Base-by-base conservation (phyloP, 1,140 invertebrate species). In the Bicyclus anynana region DNA sequence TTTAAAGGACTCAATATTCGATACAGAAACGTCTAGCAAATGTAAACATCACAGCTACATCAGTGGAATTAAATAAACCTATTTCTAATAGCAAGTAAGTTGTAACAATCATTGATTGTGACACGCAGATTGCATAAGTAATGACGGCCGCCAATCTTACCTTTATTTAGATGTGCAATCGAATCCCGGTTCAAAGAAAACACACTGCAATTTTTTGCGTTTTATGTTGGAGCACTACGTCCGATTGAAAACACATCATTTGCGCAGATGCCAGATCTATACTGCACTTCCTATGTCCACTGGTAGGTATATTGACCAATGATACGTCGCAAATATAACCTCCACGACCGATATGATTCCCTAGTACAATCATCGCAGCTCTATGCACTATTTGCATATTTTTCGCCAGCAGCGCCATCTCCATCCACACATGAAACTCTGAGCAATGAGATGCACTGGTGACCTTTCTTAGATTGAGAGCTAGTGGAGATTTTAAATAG, bases 221-320 rank as follows among this genome's bases (percentile, higher is more conserved):
- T 16, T 17, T 10, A 21, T 47, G 16, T 40, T n/a, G 40, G 42
- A 26, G 12, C 50, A 59, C 56, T 42, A 49, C 21, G 13, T 14
- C 16, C 42, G 50, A 48, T 59, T 49, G 48, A 44, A 21, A 53
- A 23, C 16, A 61, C 49, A 53, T 46, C 50, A 59, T 60, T 61
- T 70, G 70, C 70, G 67, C 67, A 64, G 62, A 65, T 70, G 66
- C 63, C 13, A 40, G 37, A 6, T 40, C 13, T 14, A 72, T 49
- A 59, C 50, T 73, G 70, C 70, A 70, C 62, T 66, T 69, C 61
- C 59, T 61, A 67, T 53, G 62, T 67, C 52, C 62, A 58, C 53
- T 35, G 63, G 53, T 23, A 23, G 23, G 23, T 35, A 51, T 53
- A 48, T 51, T 59, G 49, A 50, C 62, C 59, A 47, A 52, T 52